Percentiles rank a stretch among this genome's conserved stretches.
These are phyloP conservation scores for Spheniscus humboldti DNA, from an alignment of 2,797 vertebrate species.

Conservation along the genomic window DNA sequence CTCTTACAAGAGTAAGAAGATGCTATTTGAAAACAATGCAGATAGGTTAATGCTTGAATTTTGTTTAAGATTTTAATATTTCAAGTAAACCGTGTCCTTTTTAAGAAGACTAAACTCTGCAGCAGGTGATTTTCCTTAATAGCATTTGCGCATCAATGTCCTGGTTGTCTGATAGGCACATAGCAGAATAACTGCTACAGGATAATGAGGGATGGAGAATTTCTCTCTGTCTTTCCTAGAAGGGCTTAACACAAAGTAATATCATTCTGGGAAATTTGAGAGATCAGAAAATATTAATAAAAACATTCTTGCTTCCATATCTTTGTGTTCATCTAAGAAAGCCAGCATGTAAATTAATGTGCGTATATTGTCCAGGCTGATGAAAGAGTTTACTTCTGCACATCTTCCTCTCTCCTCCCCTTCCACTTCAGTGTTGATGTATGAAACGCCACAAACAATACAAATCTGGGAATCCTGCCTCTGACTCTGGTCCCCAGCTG, in stretches of 20 bases:
- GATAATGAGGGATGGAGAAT: background rate
- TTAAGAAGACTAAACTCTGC: background rate
- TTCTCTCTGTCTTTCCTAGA: background rate
- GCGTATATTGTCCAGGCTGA: background rate
- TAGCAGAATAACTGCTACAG: background rate
- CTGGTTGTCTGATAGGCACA: background rate
- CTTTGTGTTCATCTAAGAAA: background rate
- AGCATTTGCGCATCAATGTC: background rate
- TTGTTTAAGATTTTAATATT: background rate
- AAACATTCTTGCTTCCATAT: background rate
- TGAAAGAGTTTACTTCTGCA: background rate
- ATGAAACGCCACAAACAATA: background rate
- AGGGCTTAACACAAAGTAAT: background rate
- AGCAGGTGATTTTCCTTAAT: background rate
- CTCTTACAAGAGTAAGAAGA: background rate
- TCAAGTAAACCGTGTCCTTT: background rate
- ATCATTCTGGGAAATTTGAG: background rate
- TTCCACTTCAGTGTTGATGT: background rate
- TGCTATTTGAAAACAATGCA: background rate
- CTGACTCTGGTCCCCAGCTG: background rate
- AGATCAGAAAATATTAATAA: background rate
- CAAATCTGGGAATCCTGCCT: background rate
- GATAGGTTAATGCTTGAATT: background rate
- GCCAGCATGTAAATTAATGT: background rate
- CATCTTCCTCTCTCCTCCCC: background rate